Percentiles rank a stretch among this genome's conserved stretches.
Conservation (phyloP, 1,140 invertebrate species). For the Andrena cerasifolii region DNA sequence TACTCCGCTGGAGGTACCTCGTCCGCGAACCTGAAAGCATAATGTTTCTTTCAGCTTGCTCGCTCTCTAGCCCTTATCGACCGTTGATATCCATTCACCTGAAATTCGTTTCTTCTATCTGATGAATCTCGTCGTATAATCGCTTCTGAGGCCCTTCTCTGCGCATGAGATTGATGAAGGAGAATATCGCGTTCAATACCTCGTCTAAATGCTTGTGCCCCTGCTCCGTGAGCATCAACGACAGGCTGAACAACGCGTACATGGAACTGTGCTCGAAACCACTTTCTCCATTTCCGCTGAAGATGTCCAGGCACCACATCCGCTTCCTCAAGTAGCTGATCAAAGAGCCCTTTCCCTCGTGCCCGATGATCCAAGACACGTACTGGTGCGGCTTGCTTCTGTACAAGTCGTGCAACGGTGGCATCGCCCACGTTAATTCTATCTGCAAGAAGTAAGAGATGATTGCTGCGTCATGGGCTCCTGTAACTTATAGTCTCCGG, state of each 20-base stretch:
- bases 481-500: too few species aligned
- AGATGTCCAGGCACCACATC: slow-evolving; percentile 93
- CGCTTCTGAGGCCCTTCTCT: slow-evolving; percentile 85
- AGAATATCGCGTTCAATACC: slow-evolving; percentile 87
- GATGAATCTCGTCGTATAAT: slow-evolving; percentile 88
- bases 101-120: slow-evolving; percentile 88
- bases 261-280: slow-evolving; percentile 90
- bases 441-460: slow-evolving; percentile 79
- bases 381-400: slow-evolving; percentile 91
- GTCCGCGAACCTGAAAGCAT: slow-evolving; percentile 83
- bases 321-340: slow-evolving; percentile 91
- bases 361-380: slow-evolving; percentile 91
- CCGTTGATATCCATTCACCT: slow-evolving; percentile 56
- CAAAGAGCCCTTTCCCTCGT: slow-evolving; percentile 94
- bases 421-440: slow-evolving; percentile 91
- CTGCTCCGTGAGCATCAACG: slow-evolving; percentile 90
- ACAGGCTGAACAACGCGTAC: slow-evolving; percentile 89
- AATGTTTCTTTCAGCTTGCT: background rate
- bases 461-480: background rate
- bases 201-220: slow-evolving; percentile 88
- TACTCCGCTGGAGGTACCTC: slow-evolving; percentile 89
- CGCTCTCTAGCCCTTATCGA: background rate
- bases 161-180: slow-evolving; percentile 88
- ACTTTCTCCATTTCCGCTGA: slow-evolving; percentile 88
- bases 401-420: slow-evolving; percentile 88